Evolutionary conservation across 1,140 invertebrate genomes (phyloP).

Genomic region (Trichoplusia ni): DNA sequence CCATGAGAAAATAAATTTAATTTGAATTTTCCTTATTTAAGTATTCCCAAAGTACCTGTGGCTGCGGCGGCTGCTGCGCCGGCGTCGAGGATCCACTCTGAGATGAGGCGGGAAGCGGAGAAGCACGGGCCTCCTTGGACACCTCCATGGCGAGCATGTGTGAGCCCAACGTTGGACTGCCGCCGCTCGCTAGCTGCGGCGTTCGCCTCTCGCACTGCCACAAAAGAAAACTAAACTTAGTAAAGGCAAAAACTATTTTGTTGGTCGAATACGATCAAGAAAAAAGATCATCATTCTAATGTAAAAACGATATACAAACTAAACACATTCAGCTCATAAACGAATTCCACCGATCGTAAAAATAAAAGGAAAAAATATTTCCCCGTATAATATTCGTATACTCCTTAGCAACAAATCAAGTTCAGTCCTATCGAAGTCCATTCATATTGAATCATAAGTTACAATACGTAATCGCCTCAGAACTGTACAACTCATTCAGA

Average conservation of each 20-base stretch:
- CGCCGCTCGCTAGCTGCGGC: slow-evolving; percentile 70
- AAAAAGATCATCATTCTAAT: too few species aligned
- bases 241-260: neutral
- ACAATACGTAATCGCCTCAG: slow-evolving; percentile 39
- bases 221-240: slow-evolving; percentile 8
- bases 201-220: slow-evolving; percentile 77
- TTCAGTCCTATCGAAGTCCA: slow-evolving; percentile 23
- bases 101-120: slow-evolving; percentile 59
- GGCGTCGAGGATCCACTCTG: slow-evolving; percentile 44
- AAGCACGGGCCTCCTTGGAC: slow-evolving; percentile 73
- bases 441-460: slow-evolving; percentile 44
- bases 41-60: slow-evolving; percentile 51
- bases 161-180: slow-evolving; percentile 64
- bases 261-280: neutral
- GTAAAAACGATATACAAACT: too few species aligned
- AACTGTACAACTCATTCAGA: slow-evolving; percentile 35
- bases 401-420: slow-evolving; percentile 29
- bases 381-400: neutral
- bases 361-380: slow-evolving; percentile 1
- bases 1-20: too few species aligned
- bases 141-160: slow-evolving; percentile 79
- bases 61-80: slow-evolving; percentile 54
- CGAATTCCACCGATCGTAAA: too few species aligned
- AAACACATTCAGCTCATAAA: too few species aligned
- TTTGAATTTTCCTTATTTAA: too few species aligned